Evolutionary conservation across 2,113 vertebrate species (phyloP).

Genomic region (Mormyrus lacerda): DNA sequence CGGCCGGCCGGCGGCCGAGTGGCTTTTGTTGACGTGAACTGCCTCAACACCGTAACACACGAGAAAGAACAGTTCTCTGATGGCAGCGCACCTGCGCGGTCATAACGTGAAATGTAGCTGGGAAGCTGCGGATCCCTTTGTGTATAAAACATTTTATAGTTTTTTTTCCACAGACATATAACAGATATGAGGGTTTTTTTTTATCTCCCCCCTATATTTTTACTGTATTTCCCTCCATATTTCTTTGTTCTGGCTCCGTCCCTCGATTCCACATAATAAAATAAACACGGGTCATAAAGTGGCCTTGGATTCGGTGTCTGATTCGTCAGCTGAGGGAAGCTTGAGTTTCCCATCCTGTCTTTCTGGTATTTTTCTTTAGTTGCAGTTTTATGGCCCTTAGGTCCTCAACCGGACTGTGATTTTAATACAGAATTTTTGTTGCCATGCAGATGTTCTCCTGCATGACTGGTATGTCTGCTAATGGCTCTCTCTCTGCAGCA

Average conservation of each 20-base stretch:
- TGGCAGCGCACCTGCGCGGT: background rate
- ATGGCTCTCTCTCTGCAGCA: background rate
- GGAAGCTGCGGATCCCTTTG: background rate
- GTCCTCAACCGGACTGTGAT: background rate
- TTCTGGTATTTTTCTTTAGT: background rate
- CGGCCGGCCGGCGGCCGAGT: background rate
- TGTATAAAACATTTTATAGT: background rate
- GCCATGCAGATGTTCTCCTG: background rate
- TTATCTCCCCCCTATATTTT: background rate
- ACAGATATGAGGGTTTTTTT: background rate
- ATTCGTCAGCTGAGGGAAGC: background rate
- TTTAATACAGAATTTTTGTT: background rate
- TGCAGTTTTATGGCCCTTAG: background rate
- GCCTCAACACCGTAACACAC: background rate
- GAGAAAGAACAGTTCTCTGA: background rate
- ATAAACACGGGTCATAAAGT: background rate
- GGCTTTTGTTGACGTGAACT: background rate
- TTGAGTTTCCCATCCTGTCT: background rate
- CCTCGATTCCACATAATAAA: background rate
- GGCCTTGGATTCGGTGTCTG: background rate
- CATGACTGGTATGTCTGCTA: background rate
- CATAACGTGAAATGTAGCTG: background rate
- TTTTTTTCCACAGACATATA: background rate
- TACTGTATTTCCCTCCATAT: background rate
- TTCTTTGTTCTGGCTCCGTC: background rate